Percentiles rank a stretch among this genome's conserved stretches.
Evolutionary conservation across 2,888 invertebrate genomes (phyloP).

Genomic region (Cynaeus angustus): DNA sequence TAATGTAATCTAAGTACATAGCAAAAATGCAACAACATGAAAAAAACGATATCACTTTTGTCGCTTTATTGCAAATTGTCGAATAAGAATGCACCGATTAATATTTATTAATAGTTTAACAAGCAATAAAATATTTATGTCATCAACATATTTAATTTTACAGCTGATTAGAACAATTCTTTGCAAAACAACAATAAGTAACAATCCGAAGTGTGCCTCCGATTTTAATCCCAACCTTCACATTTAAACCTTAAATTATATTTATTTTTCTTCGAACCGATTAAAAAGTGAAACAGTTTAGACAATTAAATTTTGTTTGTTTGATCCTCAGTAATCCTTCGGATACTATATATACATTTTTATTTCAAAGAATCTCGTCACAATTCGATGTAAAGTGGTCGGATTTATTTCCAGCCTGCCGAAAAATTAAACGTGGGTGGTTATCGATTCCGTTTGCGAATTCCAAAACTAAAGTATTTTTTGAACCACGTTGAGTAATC

Average conservation of each 20-base stretch:
- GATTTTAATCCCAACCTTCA: not conserved
- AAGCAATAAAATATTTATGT: constrained; percentile 23
- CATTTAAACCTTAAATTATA: not conserved
- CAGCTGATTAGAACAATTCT: no score
- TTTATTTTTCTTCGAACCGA: not conserved
- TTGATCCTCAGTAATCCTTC: constrained; percentile 5
- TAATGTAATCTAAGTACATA: no score
- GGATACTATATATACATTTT: constrained; percentile 19
- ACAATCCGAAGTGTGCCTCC: not conserved
- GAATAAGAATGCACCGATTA: not conserved
- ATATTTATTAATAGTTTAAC: constrained; percentile 20
- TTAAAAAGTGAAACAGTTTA: constrained; percentile 20
- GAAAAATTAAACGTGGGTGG: no score
- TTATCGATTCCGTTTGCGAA: no score
- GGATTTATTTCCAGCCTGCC: not conserved
- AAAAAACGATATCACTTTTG: not conserved
- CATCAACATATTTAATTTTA: constrained; percentile 3
- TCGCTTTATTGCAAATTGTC: not conserved
- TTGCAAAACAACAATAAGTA: no score
- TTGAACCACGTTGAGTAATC: no score
- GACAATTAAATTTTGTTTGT: constrained; percentile 41
- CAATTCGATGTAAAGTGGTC: not conserved
- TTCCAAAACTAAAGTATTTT: no score
- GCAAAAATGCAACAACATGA: not conserved
- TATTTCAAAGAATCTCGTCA: not conserved